Evolutionary conservation across 2,797 vertebrate genomes (phyloP).

Genomic region (Brachyalestes nurse): DNA sequence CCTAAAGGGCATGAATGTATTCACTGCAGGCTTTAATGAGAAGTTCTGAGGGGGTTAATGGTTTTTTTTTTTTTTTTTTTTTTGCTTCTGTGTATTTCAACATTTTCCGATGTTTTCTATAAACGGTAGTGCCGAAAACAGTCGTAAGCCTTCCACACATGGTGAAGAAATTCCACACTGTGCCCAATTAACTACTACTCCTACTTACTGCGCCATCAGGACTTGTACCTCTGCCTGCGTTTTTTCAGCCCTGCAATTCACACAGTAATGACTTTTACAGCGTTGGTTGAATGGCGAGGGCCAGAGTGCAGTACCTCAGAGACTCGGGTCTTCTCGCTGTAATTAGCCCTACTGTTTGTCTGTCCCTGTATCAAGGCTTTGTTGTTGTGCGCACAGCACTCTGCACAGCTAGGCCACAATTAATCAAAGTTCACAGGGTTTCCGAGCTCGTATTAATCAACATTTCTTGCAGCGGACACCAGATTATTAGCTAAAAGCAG

Average conservation of each 20-base stretch:
- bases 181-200: conserved; percentile 36
- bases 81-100: neutral
- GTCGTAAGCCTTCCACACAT: conserved; percentile 3
- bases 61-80: neutral
- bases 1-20: neutral
- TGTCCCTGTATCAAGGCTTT: conserved; percentile 71
- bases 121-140: neutral
- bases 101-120: neutral
- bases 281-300: conserved; percentile 74
- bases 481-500: conserved; percentile 47
- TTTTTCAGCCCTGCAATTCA: conserved; percentile 69
- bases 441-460: conserved; percentile 48
- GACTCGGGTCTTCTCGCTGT: conserved; percentile 75
- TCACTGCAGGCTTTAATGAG: neutral
- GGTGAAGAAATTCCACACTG: conserved; percentile 14
- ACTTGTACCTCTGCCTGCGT: conserved; percentile 17
- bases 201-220: conserved; percentile 24
- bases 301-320: conserved; percentile 78
- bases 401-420: conserved; percentile 55
- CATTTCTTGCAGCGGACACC: conserved; percentile 43
- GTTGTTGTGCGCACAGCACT: conserved; percentile 68
- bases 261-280: conserved; percentile 80
- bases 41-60: neutral
- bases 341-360: conserved; percentile 79
- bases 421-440: conserved; percentile 63